Evolutionary conservation across 2,888 invertebrate genomes (phyloP), one percentile per base, ranked within the genome.

Genomic region (Oxycera nigricornis): DNA sequence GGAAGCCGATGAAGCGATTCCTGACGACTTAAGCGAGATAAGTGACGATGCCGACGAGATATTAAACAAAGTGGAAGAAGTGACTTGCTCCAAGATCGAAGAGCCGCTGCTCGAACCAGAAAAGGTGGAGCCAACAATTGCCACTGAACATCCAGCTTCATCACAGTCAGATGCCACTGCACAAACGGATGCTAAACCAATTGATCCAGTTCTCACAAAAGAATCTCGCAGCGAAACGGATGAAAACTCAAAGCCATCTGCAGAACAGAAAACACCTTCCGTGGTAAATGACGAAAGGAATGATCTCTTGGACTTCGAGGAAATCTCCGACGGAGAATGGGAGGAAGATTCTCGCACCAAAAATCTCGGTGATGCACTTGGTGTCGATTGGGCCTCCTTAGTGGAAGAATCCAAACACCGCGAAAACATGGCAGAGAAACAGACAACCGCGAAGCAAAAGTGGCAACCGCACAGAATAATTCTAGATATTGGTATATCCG

Each of bases 381-480:
- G 96, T n/a, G 96, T 97, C 1, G 96, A 97, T 85, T 96, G 96
- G 96, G 93, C 94, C 11, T 94, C 94, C 82, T 87, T 97, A 59
- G 92, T 94, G 0, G 92, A 92, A 1, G 94, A 94, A 84, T 92
- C 93, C 3, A 87, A 88, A 52, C 55, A 55, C 28, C 78, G 79
- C 4, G 80, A 81, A 26, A 79, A 78, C 76, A 79, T 79, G 41
- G 80, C 68, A 2, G 83, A 83, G 28, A 80, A 88, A 6, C 82
- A 39, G 80, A 87, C 80, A 82, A 88, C 79, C 3, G 91, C 92
- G 1, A 90, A 94, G 76, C 90, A 92, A 78, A 90, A 92, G 52
- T 96, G 94, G 93, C 91, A 91, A 79, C 91, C 94, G 3, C 91
- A 91, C 83, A 90, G 91, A 75, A 90, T 96, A 28, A 88, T 96